Conservation (phyloP, 1,140 invertebrate species). For the Calycopis cecrops region DNA sequence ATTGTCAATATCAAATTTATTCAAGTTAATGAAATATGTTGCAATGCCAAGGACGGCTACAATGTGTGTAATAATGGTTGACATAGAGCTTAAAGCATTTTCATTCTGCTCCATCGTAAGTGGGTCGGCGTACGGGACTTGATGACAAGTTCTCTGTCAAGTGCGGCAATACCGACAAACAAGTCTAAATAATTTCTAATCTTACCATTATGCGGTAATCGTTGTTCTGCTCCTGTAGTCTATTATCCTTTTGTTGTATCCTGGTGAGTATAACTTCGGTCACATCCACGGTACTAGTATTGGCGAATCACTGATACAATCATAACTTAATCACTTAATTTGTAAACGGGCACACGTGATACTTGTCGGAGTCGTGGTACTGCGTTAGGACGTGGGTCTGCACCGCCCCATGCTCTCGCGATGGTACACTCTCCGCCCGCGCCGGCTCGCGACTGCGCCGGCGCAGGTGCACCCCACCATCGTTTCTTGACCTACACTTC, state of each 20-base stretch:
- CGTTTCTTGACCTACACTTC: slow-evolving; percentile 56
- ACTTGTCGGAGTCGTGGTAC: slow-evolving; percentile 31
- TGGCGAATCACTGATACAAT: slow-evolving; percentile 35
- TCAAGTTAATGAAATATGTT: too few species aligned
- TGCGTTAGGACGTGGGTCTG: slow-evolving; percentile 27
- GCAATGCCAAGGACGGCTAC: too few species aligned
- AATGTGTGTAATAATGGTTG: too few species aligned
- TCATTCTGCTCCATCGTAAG: slow-evolving; percentile 1
- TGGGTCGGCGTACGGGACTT: slow-evolving; percentile 15
- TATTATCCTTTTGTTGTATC: neutral
- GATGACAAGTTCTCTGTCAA: neutral
- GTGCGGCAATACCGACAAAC: too few species aligned
- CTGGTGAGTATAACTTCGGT: slow-evolving; percentile 23
- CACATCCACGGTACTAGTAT: slow-evolving; percentile 23
- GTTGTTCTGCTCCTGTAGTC: too few species aligned
- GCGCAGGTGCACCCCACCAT: slow-evolving; percentile 38
- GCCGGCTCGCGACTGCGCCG: slow-evolving; percentile 49
- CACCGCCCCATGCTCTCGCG: slow-evolving; percentile 46
- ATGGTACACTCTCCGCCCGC: slow-evolving; percentile 43
- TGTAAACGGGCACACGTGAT: slow-evolving; percentile 47
- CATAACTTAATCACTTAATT: slow-evolving; percentile 49
- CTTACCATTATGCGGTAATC: slow-evolving; percentile 16
- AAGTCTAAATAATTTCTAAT: neutral
- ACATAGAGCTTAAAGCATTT: too few species aligned
- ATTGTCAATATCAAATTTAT: too few species aligned